Base-by-base conservation (phyloP, 2,888 invertebrate genomes). In the Dryobota labecula region DNA sequence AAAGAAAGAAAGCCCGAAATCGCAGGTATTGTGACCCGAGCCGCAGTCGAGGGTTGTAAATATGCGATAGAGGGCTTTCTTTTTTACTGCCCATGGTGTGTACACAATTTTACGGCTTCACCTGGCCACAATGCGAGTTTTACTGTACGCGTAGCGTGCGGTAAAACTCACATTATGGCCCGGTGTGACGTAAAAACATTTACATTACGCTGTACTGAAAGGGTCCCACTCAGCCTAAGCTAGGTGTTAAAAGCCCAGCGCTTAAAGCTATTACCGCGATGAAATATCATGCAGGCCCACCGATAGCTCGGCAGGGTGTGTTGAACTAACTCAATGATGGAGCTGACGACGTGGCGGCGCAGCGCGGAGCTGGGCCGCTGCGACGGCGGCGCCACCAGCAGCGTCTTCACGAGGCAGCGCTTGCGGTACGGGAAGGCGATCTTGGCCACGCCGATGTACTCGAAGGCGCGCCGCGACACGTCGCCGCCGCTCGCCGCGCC, bases 311-410 rank as follows among this genome's bases (percentile, higher is more conserved):
- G 80, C 73, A 73, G 73, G 71, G 73, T 73, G 73, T 73, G 73
- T 73, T 73, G 72, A 45, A 67, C 91, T 88, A 93, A 98, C 99
- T 98, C 98, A 77, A 99, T 98, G 66, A 99, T 99, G 82, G 98
- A 97, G 18, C 97, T 97, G 68, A 99, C 98, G 27, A 98, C 98
- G 76, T 98, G 97, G 90, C 98, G 97, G 84, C 98, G 96, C 58
- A 99, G 94, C 87, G 98, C 98, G 30, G 97, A 97, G 84, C 98
- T 98, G 54, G 98, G 98, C 3, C 97, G 97, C 82, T 98, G 96
- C 38, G 98, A 98, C 90, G 98, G 98, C 6, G 98, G 97, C 43
- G 98, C 97, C 88, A 97, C 97, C 82, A 97, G 98, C 76, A 99
- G 96, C 45, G 98, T 97, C 86, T 98, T 97, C 0, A 98, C 97